Percentiles rank a stretch among this genome's conserved stretches.
Evolutionary conservation across 2,797 vertebrate genomes (phyloP).

Genomic region (Catostomus latipinnis): DNA sequence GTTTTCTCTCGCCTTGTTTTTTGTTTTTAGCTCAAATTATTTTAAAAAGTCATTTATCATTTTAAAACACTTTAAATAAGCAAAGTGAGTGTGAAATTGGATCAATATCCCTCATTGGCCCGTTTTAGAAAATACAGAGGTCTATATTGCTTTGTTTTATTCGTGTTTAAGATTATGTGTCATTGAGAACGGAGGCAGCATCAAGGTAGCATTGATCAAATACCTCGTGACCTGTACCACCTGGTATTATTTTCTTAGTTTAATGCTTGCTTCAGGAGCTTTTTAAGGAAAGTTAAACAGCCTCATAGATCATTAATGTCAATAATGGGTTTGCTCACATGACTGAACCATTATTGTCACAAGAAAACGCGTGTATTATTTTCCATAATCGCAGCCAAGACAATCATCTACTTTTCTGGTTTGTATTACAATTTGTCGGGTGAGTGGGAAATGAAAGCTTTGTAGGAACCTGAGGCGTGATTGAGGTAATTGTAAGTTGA

Average conservation of each 20-base stretch:
- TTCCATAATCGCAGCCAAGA: neutral
- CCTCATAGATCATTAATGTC: slow-evolving; percentile 16
- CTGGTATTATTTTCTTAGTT: slow-evolving; percentile 14
- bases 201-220: slow-evolving; percentile 11
- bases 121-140: too few species aligned
- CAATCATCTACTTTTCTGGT: neutral
- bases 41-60: too few species aligned
- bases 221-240: slow-evolving; percentile 5
- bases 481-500: neutral
- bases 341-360: slow-evolving; percentile 6
- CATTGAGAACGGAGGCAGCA: slow-evolving; percentile 7
- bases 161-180: too few species aligned
- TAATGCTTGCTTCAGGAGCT: neutral
- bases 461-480: neutral
- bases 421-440: neutral
- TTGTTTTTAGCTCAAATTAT: too few species aligned
- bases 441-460: neutral
- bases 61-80: too few species aligned
- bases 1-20: too few species aligned
- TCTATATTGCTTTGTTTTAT: too few species aligned
- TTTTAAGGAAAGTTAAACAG: slow-evolving; percentile 20
- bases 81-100: too few species aligned
- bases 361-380: neutral
- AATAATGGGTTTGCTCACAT: slow-evolving; percentile 17
- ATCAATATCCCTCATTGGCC: too few species aligned